phyloP scores from a whole-genome alignment of 2,797 vertebrate genomes.

The Scolopax rusticola region DNA sequence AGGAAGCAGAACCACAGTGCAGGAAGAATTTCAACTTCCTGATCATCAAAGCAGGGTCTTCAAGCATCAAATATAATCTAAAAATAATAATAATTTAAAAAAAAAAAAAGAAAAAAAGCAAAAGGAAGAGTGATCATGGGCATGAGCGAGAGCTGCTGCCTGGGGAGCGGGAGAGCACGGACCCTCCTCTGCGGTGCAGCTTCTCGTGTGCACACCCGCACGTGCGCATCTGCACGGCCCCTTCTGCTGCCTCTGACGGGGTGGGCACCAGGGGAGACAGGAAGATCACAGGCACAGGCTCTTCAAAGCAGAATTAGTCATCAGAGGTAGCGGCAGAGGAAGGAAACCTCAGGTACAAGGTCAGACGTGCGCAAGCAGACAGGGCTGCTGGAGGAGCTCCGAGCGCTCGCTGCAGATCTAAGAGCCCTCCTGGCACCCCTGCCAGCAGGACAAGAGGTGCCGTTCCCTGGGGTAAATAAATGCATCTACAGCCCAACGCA shows the following conservation, averaged over 20 bases:
- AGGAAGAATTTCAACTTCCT: constrained; percentile 53
- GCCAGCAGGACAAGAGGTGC: neutral
- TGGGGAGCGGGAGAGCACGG: neutral
- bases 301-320: constrained; percentile 56
- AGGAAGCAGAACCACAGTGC: neutral
- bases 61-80: neutral
- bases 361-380: constrained; percentile 6
- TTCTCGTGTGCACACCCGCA: constrained; percentile 8
- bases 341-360: constrained; percentile 65
- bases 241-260: neutral
- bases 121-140: neutral
- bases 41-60: constrained; percentile 29
- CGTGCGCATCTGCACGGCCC: neutral
- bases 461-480: neutral
- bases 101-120: constrained; percentile 18
- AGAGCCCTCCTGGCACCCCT: neutral
- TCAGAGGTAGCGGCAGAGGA: constrained; percentile 35
- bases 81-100: constrained; percentile 40
- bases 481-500: neutral
- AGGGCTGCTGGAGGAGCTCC: neutral
- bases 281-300: constrained; percentile 31
- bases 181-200: neutral
- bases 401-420: neutral
- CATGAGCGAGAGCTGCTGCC: neutral
- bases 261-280: constrained; percentile 17